Conservation (phyloP, 1,140 invertebrate genomes). For the Elysia chlorotica region DNA sequence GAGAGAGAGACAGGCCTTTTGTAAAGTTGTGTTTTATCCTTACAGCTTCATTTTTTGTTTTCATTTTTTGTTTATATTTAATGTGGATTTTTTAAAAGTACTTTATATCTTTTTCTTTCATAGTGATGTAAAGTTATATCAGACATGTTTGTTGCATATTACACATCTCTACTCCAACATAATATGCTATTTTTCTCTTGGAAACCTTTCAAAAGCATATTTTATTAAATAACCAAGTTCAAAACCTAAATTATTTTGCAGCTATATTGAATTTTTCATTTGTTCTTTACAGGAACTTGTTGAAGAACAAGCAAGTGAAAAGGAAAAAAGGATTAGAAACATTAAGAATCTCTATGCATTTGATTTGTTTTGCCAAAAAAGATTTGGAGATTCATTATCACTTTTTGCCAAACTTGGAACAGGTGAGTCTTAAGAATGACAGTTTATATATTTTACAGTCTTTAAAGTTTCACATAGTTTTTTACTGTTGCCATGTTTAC, state of each 20-base stretch:
- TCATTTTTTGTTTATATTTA: neutral
- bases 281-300: slow-evolving; percentile 78
- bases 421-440: too few species aligned
- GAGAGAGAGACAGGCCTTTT: too few species aligned
- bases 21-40: too few species aligned
- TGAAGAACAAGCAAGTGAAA: slow-evolving; percentile 80
- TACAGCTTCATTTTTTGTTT: neutral
- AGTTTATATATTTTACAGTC: too few species aligned
- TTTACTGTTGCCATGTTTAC: too few species aligned
- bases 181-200: too few species aligned
- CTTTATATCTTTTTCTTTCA: too few species aligned
- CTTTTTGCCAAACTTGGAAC: slow-evolving; percentile 87
- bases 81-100: neutral
- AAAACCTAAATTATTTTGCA: neutral
- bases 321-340: slow-evolving; percentile 78
- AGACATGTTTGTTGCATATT: too few species aligned
- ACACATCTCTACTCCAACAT: too few species aligned
- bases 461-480: too few species aligned
- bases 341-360: slow-evolving; percentile 91
- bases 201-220: neutral
- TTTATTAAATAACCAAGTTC: neutral
- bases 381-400: slow-evolving; percentile 87
- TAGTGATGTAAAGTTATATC: too few species aligned
- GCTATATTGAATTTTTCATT: slow-evolving; percentile 19
- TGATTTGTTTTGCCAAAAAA: slow-evolving; percentile 85